These are phyloP conservation scores for Pogonognathellus flavescens DNA, from an alignment of 1,140 invertebrate genomes.

Conservation along the genomic window DNA sequence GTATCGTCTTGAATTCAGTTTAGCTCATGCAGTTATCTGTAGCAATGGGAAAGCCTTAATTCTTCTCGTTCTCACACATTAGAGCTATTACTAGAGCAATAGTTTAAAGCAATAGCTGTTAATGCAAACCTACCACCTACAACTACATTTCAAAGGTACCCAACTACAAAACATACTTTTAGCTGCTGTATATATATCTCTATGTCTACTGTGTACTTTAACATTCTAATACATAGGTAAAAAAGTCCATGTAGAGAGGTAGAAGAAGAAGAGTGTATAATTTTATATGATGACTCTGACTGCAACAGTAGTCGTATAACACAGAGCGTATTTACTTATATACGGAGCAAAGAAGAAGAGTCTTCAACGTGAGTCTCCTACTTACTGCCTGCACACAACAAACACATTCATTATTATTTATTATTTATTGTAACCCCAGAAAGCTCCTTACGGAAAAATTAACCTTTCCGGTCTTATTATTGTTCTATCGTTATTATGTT, in stretches of 20 bases:
- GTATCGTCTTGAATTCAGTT: slow-evolving; percentile 6
- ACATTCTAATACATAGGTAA: slow-evolving; percentile 4
- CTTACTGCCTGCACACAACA: not conserved
- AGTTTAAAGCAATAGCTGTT: not conserved
- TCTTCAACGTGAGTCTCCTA: not conserved
- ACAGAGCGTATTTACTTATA: no score
- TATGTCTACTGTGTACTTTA: no score
- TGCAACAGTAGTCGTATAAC: no score
- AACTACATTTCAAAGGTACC: not conserved
- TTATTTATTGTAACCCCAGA: slow-evolving; percentile 21
- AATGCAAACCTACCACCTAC: slow-evolving; percentile 11
- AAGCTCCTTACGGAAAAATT: slow-evolving; percentile 45
- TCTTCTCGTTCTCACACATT: slow-evolving; percentile 59
- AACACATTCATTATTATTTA: slow-evolving; percentile 10
- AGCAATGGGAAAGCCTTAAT: slow-evolving; percentile 52
- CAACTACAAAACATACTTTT: no score
- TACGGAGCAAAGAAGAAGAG: not conserved
- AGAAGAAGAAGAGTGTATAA: no score
- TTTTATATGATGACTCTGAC: no score
- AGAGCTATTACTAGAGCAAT: slow-evolving; percentile 19
- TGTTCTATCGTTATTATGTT: slow-evolving; percentile 19
- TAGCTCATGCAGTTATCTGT: slow-evolving; percentile 12
- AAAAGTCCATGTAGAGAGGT: no score
- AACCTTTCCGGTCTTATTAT: slow-evolving; percentile 52
- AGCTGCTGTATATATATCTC: no score